Base-by-base conservation (phyloP, 2,797 vertebrate species). In the Eospalax fontanierii region DNA sequence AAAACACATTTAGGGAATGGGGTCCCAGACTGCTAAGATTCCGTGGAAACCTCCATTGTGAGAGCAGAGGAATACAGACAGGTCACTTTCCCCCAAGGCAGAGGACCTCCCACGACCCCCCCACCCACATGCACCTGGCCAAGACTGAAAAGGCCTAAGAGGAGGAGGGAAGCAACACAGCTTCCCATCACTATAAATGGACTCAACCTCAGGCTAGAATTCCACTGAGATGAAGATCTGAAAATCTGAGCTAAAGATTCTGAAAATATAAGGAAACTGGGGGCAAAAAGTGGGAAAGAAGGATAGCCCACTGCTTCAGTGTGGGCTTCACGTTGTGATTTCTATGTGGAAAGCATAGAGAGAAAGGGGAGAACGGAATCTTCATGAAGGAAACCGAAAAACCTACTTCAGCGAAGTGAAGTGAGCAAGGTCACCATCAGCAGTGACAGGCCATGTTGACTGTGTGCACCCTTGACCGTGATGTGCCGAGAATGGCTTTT, bases 1-100 rank as follows among this genome's bases (percentile, higher is more conserved):
- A 84, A 80, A 73, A 50, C 54, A 40, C 91, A 59, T 78, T 78
- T 87, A 78, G 61, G 59, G 35, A 33, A 50, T 80, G 43, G 7
- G 71, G 73, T n/a, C 12, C 22, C 1, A 33, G 68, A 40, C 14
- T 46, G n/a, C 76, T 35, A 15, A 86, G 63, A 63, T 59, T 93
- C 50, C 46, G 65, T 28, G 84, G 43, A 85, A 66, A 21, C 75
- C 71, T 84, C 40, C 40, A 4, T 71, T 46, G 40, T 40, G 76
- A 63, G 0, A 6, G 57, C 63, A 86, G 22, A 35, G 21, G 28
- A 35, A 59, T 2, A 35, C 40, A 43, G 40, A 40, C 6, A 35
- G 71, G 26, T 40, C 6, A 84, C 21, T 50, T 68, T 57, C 63
- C 26, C 10, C 2, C 68, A 79, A 79, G 28, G 15, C 57, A n/a